Evolutionary conservation across 2,888 invertebrate genomes (phyloP).

Genomic region (Drosophila mayaguana): DNA sequence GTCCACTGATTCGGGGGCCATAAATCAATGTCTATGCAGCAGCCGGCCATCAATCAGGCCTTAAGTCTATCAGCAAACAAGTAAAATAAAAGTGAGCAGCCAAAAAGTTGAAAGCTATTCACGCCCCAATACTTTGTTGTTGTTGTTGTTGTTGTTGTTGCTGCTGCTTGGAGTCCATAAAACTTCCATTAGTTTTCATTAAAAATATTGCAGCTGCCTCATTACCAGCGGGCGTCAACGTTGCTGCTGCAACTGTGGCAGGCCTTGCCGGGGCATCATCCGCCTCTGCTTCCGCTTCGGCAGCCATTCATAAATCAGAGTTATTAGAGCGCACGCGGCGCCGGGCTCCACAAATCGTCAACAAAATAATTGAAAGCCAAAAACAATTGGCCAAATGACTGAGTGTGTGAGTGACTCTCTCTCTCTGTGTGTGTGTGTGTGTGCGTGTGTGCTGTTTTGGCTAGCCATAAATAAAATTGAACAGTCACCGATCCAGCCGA

Average conservation of each 20-base stretch:
- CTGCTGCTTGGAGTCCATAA: slow-evolving; percentile 41
- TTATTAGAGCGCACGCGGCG: slow-evolving; percentile 61
- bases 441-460: too few relatives aligned
- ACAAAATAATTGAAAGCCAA: slow-evolving; percentile 60
- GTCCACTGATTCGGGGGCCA: slow-evolving; percentile 47
- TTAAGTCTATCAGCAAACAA: slow-evolving; percentile 63
- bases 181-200: slow-evolving; percentile 60
- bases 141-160: background rate
- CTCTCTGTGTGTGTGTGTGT: slow-evolving; percentile 17
- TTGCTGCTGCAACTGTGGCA: slow-evolving; percentile 39
- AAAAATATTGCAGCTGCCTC: slow-evolving; percentile 49
- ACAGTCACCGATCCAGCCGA: slow-evolving; percentile 35
- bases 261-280: slow-evolving; percentile 25
- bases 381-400: slow-evolving; percentile 43
- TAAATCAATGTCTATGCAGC: slow-evolving; percentile 74
- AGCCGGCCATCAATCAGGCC: slow-evolving; percentile 62
- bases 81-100: slow-evolving; percentile 4
- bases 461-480: slow-evolving; percentile 69
- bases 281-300: slow-evolving; percentile 35
- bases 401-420: slow-evolving; percentile 12
- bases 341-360: slow-evolving; percentile 42
- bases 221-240: slow-evolving; percentile 37
- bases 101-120: slow-evolving; percentile 51
- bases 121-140: slow-evolving; percentile 20
- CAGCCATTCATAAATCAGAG: slow-evolving; percentile 65